These are phyloP conservation scores for Halisarca cf. caerulea DNA, from an alignment of 37 sponge, comb jelly and placozoan species.

Conservation along the genomic window DNA sequence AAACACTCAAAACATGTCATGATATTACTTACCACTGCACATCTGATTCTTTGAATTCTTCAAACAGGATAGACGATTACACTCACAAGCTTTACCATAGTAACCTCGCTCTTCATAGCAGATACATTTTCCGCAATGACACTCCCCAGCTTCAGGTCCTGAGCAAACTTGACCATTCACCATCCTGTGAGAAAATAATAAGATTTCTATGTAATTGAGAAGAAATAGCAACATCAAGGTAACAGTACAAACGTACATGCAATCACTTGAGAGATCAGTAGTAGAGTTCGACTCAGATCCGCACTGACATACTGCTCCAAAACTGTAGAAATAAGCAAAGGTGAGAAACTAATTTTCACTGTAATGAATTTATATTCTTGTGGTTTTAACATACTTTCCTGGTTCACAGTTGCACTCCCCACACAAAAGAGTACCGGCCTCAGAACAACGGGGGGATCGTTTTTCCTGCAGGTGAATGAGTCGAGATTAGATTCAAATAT, in stretches of 20 bases:
- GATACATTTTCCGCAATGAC: not conserved
- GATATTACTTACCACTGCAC: constrained; percentile 12
- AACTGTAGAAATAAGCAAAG: not conserved
- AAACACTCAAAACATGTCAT: no score
- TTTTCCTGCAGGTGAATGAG: not conserved
- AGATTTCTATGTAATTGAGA: no score
- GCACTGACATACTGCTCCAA: not conserved
- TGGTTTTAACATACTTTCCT: not conserved
- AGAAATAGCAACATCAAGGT: no score
- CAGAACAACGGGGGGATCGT: not conserved
- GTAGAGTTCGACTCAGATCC: not conserved
- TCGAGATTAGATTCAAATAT: no score
- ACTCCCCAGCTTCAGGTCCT: not conserved
- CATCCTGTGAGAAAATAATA: not conserved
- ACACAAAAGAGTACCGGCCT: not conserved
- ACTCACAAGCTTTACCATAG: not conserved
- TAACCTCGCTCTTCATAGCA: not conserved
- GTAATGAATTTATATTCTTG: no score
- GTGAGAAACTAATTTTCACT: no score
- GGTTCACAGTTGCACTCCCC: not conserved
- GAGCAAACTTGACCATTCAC: constrained; percentile 5
- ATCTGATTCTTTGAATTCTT: not conserved
- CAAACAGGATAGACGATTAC: not conserved
- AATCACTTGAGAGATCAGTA: not conserved
- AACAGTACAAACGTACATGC: not conserved